phyloP scores from a whole-genome alignment of 2,113 vertebrate genomes.

The Melanerpes aurifrons region DNA sequence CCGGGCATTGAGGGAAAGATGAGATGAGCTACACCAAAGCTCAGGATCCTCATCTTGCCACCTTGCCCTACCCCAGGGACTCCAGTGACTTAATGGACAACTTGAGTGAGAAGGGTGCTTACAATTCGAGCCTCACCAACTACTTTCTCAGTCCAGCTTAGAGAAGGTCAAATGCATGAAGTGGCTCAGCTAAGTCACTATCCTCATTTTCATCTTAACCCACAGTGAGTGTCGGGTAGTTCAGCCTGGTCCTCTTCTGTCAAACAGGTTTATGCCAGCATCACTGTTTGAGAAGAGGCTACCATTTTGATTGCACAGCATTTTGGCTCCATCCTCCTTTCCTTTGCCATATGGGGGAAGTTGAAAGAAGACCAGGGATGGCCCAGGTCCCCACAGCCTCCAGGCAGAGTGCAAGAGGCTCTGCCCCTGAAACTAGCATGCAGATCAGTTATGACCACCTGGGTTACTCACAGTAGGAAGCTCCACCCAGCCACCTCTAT shows the following conservation, averaged over 20 bases:
- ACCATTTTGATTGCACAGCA: not conserved
- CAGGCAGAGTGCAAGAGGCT: not conserved
- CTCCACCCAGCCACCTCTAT: not conserved
- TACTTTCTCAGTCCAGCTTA: not conserved
- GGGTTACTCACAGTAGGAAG: not conserved
- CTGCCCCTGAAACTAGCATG: not conserved
- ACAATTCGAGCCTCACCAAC: not conserved
- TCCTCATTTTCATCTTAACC: not conserved
- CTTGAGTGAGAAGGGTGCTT: not conserved
- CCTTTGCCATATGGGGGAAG: not conserved
- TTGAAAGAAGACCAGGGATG: not conserved
- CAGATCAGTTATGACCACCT: not conserved
- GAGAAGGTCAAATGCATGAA: not conserved
- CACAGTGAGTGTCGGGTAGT: rapidly evolving
- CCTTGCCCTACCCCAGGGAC: not conserved
- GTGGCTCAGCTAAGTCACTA: not conserved
- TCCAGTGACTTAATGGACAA: conserved; percentile 4
- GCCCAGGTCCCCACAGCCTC: not conserved
- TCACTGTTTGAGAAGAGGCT: not conserved
- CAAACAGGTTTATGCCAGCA: not conserved
- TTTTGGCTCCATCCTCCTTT: not conserved
- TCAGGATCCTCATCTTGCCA: conserved; percentile 18
- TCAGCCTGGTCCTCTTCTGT: not conserved
- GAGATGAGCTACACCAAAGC: conserved; percentile 21
- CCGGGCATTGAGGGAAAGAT: not conserved